A percentile compares a stretch with the other conserved stretches of the same genome.
Evolutionary conservation across 2,113 vertebrate species (phyloP).

Genomic region (Parus major): DNA sequence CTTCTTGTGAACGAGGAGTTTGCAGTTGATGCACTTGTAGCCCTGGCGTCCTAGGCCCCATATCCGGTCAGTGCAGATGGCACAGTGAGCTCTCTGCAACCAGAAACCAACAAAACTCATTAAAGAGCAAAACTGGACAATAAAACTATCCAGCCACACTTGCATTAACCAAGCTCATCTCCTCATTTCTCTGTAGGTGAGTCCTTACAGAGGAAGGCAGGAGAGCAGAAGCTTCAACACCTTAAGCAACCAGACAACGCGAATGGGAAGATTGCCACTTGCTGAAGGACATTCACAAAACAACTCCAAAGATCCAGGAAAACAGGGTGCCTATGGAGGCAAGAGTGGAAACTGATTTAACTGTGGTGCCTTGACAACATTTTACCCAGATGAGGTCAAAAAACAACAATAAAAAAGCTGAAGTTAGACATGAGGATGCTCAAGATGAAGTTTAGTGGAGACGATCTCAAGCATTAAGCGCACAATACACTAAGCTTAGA

Average conservation of each 20-base stretch:
- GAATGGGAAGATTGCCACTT: background rate
- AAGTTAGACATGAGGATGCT: slow-evolving; percentile 18
- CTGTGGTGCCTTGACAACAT: background rate
- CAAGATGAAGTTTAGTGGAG: slow-evolving; percentile 23
- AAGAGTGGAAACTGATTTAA: background rate
- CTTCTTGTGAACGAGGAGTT: slow-evolving; percentile 98
- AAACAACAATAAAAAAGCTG: background rate
- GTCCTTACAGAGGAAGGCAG: background rate
- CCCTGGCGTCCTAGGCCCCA: slow-evolving; percentile 98
- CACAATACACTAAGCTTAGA: background rate
- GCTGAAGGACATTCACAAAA: background rate
- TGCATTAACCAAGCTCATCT: background rate
- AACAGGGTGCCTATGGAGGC: background rate
- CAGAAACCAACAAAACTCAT: background rate
- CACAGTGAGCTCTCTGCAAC: slow-evolving; percentile 92
- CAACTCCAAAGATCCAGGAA: background rate
- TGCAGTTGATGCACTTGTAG: slow-evolving; percentile 99
- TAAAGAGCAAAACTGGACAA: background rate
- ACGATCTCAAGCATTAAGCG: slow-evolving; percentile 8
- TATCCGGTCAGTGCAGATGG: slow-evolving; percentile 96
- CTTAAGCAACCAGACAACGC: background rate
- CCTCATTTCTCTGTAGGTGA: background rate
- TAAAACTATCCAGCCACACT: background rate
- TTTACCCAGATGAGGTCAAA: background rate
- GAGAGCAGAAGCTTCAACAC: background rate